Evolutionary conservation across 30 jellyfish, hydroid and myxozoan species (phyloP).

Genomic region (Morbakka virulenta): DNA sequence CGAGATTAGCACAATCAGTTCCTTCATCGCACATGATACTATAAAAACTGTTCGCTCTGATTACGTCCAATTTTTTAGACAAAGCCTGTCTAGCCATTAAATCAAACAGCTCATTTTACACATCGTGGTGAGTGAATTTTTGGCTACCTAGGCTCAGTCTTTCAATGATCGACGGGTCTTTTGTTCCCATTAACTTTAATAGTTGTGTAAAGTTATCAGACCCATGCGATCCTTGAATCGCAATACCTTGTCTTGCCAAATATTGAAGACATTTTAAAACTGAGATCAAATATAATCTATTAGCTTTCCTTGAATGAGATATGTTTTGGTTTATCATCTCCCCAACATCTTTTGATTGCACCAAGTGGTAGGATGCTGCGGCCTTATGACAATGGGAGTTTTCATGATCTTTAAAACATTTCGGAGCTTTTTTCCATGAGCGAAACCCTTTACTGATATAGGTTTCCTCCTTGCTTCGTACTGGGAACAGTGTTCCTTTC

Average conservation of each 20-base stretch:
- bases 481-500: background rate
- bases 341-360: too few relatives aligned
- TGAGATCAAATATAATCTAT: too few relatives aligned
- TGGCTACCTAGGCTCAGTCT: slow-evolving; percentile 12
- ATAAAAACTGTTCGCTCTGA: slow-evolving; percentile 13
- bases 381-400: background rate
- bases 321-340: too few relatives aligned
- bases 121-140: slow-evolving; percentile 45
- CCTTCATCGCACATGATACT: slow-evolving; percentile 61
- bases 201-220: slow-evolving; percentile 48
- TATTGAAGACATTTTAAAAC: too few relatives aligned
- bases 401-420: background rate
- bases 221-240: too few relatives aligned
- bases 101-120: slow-evolving; percentile 57
- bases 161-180: slow-evolving; percentile 10
- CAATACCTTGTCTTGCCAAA: too few relatives aligned
- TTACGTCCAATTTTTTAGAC: slow-evolving; percentile 19
- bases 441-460: background rate
- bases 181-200: slow-evolving; percentile 23
- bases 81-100: slow-evolving; percentile 50
- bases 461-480: background rate
- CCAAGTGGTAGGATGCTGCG: too few relatives aligned
- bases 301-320: too few relatives aligned
- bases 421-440: slow-evolving; percentile 10
- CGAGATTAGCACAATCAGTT: slow-evolving; percentile 63